These are phyloP conservation scores for Subacronicta megacephala DNA, from an alignment of 2,888 invertebrate genomes.

Conservation along the genomic window DNA sequence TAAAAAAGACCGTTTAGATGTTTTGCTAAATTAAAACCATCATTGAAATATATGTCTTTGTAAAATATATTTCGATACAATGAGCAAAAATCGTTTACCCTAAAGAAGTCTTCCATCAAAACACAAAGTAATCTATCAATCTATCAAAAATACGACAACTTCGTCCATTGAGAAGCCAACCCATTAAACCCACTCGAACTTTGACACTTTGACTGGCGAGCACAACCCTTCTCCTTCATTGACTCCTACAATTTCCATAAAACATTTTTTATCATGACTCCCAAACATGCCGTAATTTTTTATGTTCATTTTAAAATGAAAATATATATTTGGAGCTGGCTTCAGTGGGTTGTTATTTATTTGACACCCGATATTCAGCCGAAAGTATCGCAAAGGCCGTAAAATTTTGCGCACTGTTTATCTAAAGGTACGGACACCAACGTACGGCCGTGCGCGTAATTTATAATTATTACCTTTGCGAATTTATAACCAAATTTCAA, in stretches of 20 bases:
- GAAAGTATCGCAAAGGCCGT: conserved; percentile 35
- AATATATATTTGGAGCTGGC: conserved; percentile 34
- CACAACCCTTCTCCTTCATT: conserved; percentile 8
- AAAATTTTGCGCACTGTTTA: conserved; percentile 32
- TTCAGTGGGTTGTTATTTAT: conserved; percentile 45
- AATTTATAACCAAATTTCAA: conserved; percentile 36
- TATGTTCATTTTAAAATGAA: conserved; percentile 40
- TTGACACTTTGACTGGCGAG: conserved; percentile 21
- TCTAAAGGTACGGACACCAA: conserved; percentile 16
- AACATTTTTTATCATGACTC: conserved; percentile 47
- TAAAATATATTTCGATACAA: neutral
- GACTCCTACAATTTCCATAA: conserved; percentile 28
- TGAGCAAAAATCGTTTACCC: neutral
- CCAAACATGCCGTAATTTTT: conserved; percentile 44
- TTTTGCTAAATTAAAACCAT: too few species aligned
- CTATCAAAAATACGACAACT: conserved; percentile 21
- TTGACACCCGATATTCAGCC: conserved; percentile 43
- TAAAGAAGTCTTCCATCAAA: conserved; percentile 1
- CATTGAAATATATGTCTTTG: too few species aligned
- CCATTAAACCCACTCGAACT: conserved; percentile 25
- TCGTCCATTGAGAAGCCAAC: conserved; percentile 16
- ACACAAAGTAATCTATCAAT: conserved; percentile 24
- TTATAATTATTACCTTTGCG: conserved; percentile 27
- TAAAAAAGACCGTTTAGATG: too few species aligned
- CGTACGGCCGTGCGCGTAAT: conserved; percentile 4